Conservation (phyloP, 2,113 vertebrate species). For the Periophthalmodon schlosseri region DNA sequence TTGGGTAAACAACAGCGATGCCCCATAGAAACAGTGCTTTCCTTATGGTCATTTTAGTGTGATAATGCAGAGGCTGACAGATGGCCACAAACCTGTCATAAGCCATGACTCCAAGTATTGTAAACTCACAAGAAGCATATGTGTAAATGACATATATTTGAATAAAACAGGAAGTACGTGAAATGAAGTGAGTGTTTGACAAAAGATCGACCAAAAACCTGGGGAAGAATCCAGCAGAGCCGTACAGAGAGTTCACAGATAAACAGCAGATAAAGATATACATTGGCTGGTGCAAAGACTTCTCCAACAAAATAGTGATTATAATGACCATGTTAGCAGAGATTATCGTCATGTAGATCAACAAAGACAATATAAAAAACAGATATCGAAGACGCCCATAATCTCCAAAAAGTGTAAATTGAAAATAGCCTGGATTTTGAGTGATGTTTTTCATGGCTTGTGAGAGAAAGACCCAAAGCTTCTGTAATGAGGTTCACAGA, state of each 20-base stretch:
- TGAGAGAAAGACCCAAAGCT: neutral
- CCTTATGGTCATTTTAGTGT: neutral
- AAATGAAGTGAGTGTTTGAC: neutral
- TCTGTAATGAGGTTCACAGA: neutral
- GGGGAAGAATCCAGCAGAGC: conserved; percentile 16
- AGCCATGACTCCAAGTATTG: conserved; percentile 39
- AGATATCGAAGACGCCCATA: conserved; percentile 5
- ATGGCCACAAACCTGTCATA: conserved; percentile 56
- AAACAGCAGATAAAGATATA: conserved; percentile 40
- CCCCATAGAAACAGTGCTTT: neutral
- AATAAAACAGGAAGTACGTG: neutral
- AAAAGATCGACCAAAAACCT: conserved; percentile 6
- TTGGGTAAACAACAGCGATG: neutral
- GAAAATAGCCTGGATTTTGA: conserved; percentile 3
- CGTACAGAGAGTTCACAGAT: conserved; percentile 39
- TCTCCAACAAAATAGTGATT: conserved; percentile 17
- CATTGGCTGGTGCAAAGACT: neutral
- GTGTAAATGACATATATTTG: conserved; percentile 14
- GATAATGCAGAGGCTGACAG: conserved; percentile 54
- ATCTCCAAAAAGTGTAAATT: conserved; percentile 25
- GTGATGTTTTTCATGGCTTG: conserved; percentile 6
- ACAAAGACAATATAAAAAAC: conserved; percentile 26
- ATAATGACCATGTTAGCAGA: conserved; percentile 29
- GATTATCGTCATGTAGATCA: conserved; percentile 26
- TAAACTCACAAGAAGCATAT: conserved; percentile 16